These are phyloP conservation scores for Coleophora deauratella DNA, from an alignment of 2,888 invertebrate genomes.

Conservation along the genomic window DNA sequence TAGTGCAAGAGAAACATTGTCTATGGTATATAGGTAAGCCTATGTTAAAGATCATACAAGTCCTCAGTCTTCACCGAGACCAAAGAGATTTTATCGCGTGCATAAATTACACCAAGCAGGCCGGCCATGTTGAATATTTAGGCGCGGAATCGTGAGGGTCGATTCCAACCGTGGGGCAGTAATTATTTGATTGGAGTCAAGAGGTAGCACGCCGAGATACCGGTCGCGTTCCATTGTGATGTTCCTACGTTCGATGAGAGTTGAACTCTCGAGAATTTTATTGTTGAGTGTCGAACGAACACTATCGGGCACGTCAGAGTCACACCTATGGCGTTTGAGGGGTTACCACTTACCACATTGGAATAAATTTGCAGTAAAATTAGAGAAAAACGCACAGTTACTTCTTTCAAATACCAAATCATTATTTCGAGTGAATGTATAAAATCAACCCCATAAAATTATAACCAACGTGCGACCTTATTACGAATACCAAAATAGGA, in stretches of 20 bases:
- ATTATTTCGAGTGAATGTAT: too few species aligned
- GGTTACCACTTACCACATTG: conserved; percentile 58
- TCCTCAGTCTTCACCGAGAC: conserved; percentile 1
- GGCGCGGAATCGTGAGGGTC: conserved; percentile 27
- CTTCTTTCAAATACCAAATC: too few species aligned
- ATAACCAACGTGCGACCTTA: conserved; percentile 17
- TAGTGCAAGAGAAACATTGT: too few species aligned
- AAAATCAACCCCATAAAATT: too few species aligned
- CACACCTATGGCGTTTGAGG: conserved; percentile 58
- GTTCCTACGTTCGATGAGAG: conserved; percentile 33
- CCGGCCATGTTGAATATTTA: conserved; percentile 69
- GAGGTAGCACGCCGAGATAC: conserved; percentile 68
- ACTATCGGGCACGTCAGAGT: conserved; percentile 33
- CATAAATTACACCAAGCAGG: conserved; percentile 43
- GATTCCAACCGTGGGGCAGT: conserved; percentile 69
- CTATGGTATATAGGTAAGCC: too few species aligned
- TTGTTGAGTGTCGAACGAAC: conserved; percentile 21
- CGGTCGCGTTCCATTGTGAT: conserved; percentile 49
- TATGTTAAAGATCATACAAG: conserved; percentile 1
- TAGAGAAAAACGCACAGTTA: too few species aligned
- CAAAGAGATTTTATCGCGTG: conserved; percentile 45
- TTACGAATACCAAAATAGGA: conserved; percentile 4
- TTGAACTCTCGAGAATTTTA: conserved; percentile 43
- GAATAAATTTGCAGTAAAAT: too few species aligned
- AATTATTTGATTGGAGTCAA: conserved; percentile 73